Percentiles rank a stretch among this genome's conserved stretches.
Conservation (phyloP, 2,113 vertebrate species). For the Polypterus bichir region DNA sequence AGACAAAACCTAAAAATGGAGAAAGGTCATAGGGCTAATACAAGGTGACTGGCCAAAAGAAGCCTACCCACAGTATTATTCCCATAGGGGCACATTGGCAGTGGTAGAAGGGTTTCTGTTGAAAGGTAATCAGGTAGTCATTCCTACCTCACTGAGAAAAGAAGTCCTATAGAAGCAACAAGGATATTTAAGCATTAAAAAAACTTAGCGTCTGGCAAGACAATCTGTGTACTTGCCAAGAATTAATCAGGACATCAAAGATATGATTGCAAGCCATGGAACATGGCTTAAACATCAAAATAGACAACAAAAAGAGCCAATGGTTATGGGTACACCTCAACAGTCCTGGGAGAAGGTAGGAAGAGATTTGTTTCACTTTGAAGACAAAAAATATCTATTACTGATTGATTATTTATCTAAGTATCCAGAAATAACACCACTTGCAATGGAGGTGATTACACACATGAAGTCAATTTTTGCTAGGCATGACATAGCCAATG, state of each 20-base stretch:
- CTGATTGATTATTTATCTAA: constrained; percentile 2
- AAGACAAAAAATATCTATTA: not conserved
- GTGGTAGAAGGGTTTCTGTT: not conserved
- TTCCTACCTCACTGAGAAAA: not conserved
- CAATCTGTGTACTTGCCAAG: not conserved
- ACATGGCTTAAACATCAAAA: not conserved
- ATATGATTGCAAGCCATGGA: not conserved
- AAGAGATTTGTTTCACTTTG: not conserved
- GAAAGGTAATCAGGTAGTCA: not conserved
- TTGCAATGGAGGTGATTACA: not conserved
- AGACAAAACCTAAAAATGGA: not conserved
- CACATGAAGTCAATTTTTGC: not conserved
- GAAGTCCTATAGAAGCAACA: not conserved
- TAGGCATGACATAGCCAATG: not conserved
- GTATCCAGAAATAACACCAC: not conserved
- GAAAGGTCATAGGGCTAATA: not conserved
- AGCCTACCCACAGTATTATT: not conserved
- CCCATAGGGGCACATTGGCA: not conserved
- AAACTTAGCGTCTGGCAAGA: not conserved
- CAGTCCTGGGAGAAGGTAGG: not conserved
- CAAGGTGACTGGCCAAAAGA: not conserved
- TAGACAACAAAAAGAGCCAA: not conserved
- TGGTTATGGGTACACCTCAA: not conserved
- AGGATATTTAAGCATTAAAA: not conserved
- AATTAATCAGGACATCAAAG: not conserved